These are phyloP conservation scores for Styela clava DNA, from an alignment of 23 tunicate genomes.

Conservation along the genomic window DNA sequence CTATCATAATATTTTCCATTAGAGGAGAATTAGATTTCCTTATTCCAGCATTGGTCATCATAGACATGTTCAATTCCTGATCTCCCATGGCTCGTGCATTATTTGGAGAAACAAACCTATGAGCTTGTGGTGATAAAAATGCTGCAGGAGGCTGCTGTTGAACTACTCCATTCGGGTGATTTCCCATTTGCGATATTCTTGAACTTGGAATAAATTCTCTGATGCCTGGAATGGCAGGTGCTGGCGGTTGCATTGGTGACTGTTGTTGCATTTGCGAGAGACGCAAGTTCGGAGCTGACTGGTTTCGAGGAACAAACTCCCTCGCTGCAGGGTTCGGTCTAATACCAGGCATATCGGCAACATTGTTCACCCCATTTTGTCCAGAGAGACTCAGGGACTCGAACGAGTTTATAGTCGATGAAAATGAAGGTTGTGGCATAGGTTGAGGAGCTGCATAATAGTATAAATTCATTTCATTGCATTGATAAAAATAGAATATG, in stretches of 20 bases:
- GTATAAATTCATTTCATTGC: conserved; percentile 72
- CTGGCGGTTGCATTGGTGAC: neutral
- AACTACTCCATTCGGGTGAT: conserved; percentile 15
- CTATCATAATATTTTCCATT: neutral
- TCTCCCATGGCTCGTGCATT: conserved; percentile 27
- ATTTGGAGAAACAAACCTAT: conserved; percentile 23
- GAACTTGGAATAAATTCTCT: conserved; percentile 32
- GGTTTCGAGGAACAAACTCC: conserved; percentile 82
- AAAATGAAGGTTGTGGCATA: conserved; percentile 1
- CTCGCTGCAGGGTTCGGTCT: conserved; percentile 67
- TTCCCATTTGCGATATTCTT: neutral
- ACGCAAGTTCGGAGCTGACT: conserved; percentile 74
- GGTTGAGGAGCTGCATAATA: conserved; percentile 21
- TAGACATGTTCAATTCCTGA: conserved; percentile 17
- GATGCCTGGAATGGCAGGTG: conserved; percentile 19
- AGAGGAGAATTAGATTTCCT: neutral
- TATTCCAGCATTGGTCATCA: neutral
- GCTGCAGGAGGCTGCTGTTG: conserved; percentile 20
- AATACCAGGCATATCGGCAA: neutral
- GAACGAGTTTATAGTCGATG: conserved; percentile 36
- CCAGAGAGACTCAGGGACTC: conserved; percentile 36
- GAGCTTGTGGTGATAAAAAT: conserved; percentile 10
- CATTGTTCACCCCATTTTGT: conserved; percentile 25
- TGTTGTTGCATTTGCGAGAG: conserved; percentile 17
- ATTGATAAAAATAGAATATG: conserved; percentile 18